A percentile compares a stretch with the other conserved stretches of the same genome.
Conservation (phyloP, 2,888 invertebrate species). For the Xanthorhoe designata region DNA sequence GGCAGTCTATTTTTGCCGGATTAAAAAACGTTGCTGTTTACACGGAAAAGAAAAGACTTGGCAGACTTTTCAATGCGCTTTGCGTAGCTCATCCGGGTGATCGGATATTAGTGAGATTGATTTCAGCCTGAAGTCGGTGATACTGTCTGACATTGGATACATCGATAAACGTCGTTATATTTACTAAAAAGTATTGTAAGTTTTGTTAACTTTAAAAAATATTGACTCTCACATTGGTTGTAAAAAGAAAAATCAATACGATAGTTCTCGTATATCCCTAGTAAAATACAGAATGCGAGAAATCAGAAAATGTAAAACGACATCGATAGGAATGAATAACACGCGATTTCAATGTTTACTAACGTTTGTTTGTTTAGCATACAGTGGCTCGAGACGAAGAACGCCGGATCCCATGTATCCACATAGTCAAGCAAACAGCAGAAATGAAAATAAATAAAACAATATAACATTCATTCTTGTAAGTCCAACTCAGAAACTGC, state of each 20-base stretch:
- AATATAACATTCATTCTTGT: slow-evolving; percentile 27
- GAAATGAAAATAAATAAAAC: slow-evolving; percentile 65
- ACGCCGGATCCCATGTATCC: slow-evolving; percentile 54
- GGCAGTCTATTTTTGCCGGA: slow-evolving; percentile 53
- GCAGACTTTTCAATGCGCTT: slow-evolving; percentile 41
- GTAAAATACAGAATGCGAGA: slow-evolving; percentile 31
- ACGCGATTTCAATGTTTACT: slow-evolving; percentile 74
- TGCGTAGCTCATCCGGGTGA: slow-evolving; percentile 31
- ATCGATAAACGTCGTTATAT: not conserved
- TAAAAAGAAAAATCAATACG: not conserved
- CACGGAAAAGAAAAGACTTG: slow-evolving; percentile 48
- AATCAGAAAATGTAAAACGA: slow-evolving; percentile 41
- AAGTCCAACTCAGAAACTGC: not conserved
- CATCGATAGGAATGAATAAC: slow-evolving; percentile 71
- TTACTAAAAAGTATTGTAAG: not conserved
- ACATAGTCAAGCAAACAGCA: slow-evolving; percentile 59
- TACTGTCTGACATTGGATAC: slow-evolving; percentile 1
- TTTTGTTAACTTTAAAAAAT: not conserved
- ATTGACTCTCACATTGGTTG: not conserved
- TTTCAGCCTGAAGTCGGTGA: slow-evolving; percentile 7
- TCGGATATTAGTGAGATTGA: slow-evolving; percentile 28
- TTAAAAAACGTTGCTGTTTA: slow-evolving; percentile 53
- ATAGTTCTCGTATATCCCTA: slow-evolving; percentile 15
- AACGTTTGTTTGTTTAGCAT: slow-evolving; percentile 70
- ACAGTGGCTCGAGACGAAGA: slow-evolving; percentile 61